Percentiles rank a stretch among this genome's conserved stretches.
These are phyloP conservation scores for Sminthurinus signatus DNA, from an alignment of 1,140 invertebrate genomes.

Conservation along the genomic window DNA sequence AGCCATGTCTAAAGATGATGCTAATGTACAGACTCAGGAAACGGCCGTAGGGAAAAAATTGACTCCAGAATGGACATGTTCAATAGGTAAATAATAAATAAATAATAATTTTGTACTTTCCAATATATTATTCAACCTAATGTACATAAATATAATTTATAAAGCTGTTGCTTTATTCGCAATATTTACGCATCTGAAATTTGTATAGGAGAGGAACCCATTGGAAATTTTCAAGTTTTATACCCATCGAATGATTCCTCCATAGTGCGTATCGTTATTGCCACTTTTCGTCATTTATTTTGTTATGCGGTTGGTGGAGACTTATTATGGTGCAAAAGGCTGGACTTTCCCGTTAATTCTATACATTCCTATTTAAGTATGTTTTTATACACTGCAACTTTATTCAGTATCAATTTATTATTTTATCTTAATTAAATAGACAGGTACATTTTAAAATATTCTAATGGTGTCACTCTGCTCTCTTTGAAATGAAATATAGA, in stretches of 20 bases:
- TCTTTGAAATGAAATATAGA: slow-evolving; percentile 30
- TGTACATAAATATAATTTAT: too few relatives aligned
- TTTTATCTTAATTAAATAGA: too few relatives aligned
- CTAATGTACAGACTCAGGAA: slow-evolving; percentile 30
- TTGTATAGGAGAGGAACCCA: slow-evolving; percentile 66
- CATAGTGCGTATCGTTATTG: slow-evolving; percentile 24
- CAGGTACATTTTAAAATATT: too few relatives aligned
- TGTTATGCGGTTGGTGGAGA: slow-evolving; percentile 31
- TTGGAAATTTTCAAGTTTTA: slow-evolving; percentile 52
- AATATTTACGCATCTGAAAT: too few relatives aligned
- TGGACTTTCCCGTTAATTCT: slow-evolving; percentile 30
- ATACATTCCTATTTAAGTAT: slow-evolving; percentile 31
- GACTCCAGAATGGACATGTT: slow-evolving; percentile 66
- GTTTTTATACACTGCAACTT: too few relatives aligned
- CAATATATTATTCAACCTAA: too few relatives aligned
- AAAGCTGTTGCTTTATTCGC: too few relatives aligned
- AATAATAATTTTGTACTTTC: too few relatives aligned
- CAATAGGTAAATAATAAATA: slow-evolving; percentile 58
- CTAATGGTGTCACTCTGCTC: too few relatives aligned
- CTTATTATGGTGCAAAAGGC: slow-evolving; percentile 35
- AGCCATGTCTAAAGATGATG: too few relatives aligned
- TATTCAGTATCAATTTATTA: too few relatives aligned
- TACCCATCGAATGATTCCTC: slow-evolving; percentile 52
- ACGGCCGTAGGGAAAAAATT: slow-evolving; percentile 50
- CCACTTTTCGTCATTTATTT: slow-evolving; percentile 32